Evolutionary conservation across 1,140 invertebrate genomes (phyloP).

Genomic region (Caerostris extrusa): DNA sequence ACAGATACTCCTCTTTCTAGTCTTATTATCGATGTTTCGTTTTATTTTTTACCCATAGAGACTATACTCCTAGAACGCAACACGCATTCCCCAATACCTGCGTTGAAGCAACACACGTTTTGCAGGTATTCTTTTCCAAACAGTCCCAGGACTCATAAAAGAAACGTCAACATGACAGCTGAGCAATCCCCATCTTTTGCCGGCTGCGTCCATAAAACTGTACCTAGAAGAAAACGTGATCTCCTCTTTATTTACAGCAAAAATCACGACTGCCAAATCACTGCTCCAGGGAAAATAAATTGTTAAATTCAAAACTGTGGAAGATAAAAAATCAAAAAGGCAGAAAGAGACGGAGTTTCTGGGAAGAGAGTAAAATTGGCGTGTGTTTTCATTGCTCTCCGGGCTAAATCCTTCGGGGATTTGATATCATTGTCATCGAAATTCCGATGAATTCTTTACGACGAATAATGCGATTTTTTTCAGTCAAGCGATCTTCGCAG

Average conservation of each 20-base stretch:
- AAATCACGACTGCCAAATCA: not conserved
- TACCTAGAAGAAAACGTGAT: constrained; percentile 17
- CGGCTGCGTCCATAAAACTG: not conserved
- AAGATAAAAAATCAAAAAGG: constrained; percentile 25
- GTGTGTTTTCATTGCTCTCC: constrained; percentile 7
- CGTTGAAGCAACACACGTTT: not conserved
- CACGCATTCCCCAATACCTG: not conserved
- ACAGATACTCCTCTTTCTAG: too few species aligned
- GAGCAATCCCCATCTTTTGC: not conserved
- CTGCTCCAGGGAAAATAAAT: constrained; percentile 28
- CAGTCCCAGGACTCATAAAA: constrained; percentile 14
- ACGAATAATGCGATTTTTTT: too few species aligned
- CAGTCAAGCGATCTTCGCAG: too few species aligned
- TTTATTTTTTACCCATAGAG: not conserved
- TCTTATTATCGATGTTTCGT: not conserved
- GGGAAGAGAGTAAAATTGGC: not conserved
- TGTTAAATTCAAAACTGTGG: not conserved
- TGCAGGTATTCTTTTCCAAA: not conserved
- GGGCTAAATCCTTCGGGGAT: not conserved
- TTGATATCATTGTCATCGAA: not conserved
- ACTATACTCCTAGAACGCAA: not conserved
- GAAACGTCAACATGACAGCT: constrained; percentile 45
- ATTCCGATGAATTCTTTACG: not conserved
- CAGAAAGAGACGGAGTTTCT: not conserved
- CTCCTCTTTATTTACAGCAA: not conserved